Base-by-base conservation (phyloP, 2,888 invertebrate genomes). In the Rhamnusium bicolor region DNA sequence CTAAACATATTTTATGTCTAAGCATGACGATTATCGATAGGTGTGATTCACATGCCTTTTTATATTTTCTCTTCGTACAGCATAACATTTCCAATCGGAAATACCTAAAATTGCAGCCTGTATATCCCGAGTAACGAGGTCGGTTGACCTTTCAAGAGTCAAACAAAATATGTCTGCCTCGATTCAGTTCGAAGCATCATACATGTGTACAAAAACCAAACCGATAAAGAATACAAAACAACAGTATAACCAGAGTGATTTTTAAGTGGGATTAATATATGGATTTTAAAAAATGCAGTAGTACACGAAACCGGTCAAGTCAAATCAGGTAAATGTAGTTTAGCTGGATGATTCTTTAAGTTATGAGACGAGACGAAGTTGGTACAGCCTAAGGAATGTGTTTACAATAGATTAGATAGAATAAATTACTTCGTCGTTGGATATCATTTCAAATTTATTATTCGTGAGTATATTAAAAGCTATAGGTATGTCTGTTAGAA, bases 221-320 rank as follows among this genome's bases (percentile, higher is more conserved):
- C 24, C n/a, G 14, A 24, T 32, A 27, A 14, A 18, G 2, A 27
- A 58, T 16, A 27, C 8, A 24, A 27, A 56, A 32, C 27, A 16
- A 58, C 18, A n/a, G 1, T 6, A 40, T 40, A 51, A 51, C 51
- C 29, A 58, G 29, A 29, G 18, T 58, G 29, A 29, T 58, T 58
- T 58, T 58, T 58, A 58, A 29, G 16, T 58, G 29, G 58, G 24
- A 58, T 16, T 58, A 32, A 32, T 27, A 32, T 58, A 24, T 54
- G 51, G 29, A 76, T 72, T 76, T 73, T 65, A 70, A 76, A 80
- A 82, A 81, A 81, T 80, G 79, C 78, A 77, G 80, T 71, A 71
- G 73, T 77, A 79, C 79, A 81, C 77, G 80, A 78, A 80, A 81
- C 82, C 81, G 82, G 82, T 82, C 80, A 80, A 79, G 82, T 82